Evolutionary conservation across 2,113 vertebrate genomes (phyloP), one percentile per base, ranked within the genome.

Genomic region (Scortum barcoo): DNA sequence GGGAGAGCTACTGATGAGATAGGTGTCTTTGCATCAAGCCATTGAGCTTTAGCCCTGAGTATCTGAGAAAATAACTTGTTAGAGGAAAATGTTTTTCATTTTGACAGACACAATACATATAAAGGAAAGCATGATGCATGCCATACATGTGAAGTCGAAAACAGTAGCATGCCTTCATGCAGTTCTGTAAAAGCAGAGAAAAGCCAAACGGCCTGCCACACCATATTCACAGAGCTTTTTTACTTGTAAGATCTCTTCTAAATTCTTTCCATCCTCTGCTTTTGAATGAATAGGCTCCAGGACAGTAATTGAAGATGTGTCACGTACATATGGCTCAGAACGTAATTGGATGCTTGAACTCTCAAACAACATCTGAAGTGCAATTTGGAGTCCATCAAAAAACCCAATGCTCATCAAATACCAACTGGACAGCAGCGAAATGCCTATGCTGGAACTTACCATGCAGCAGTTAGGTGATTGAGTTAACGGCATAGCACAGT

Each of bases 291-390:
- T 13, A 30, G 65, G 44, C 70, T 76, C 60, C 56, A 75, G 50
- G 33, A 84, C 54, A 66, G 65, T 88, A 88, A 92, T 82, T 91
- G 81, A 81, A 83, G 85, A 86, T 73, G 71, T 79, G 84, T 93
- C 85, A 86, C 53, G 26, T 85, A 81, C 76, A 82, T 86, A 68
- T 76, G 83, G 28, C 72, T 76, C 51, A 63, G 71, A 33, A 72
- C 30, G 62, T 86, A 89, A 91, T 76, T 89, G 87, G 80, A 70
- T 85, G 75, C 86, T 89, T 83, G 71, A 81, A 84, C 68, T 86
- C 77, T 86, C 78, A 80, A 91, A 80, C 78, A 86, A 85, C 85
- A 86, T 91, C 80, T 90, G 54, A 93, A 89, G 78, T 88, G 88
- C 80, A 90, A 88, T 92, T 90, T 86, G 69, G 81, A 83, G 80